These are phyloP conservation scores for Schmidtea mediterranea DNA, from an alignment of 1,140 invertebrate genomes.

Conservation along the genomic window DNA sequence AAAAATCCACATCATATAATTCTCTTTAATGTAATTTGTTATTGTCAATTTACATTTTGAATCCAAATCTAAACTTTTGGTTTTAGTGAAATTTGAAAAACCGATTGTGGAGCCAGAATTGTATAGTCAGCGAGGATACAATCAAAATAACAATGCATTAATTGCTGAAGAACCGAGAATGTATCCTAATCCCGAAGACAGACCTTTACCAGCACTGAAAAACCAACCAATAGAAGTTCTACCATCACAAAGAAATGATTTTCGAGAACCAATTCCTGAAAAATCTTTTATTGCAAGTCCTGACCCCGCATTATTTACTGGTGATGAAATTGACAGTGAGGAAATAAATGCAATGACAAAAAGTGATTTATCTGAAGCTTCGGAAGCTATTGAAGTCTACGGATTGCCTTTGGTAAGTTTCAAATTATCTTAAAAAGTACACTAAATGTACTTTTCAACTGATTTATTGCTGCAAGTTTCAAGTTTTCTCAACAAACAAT, in stretches of 20 bases:
- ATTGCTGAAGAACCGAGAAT: too few relatives aligned
- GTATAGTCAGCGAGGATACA: too few relatives aligned
- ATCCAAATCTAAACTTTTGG: too few relatives aligned
- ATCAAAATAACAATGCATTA: too few relatives aligned
- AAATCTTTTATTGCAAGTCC: background rate
- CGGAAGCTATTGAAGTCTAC: conserved; percentile 59
- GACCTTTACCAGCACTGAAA: conserved; percentile 40
- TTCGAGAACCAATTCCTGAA: background rate
- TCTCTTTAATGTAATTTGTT: too few relatives aligned
- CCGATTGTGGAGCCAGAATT: too few relatives aligned
- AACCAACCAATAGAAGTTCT: background rate
- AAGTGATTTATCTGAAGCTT: conserved; percentile 59
- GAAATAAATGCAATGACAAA: conserved; percentile 31
- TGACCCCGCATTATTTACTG: background rate
- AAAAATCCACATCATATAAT: too few relatives aligned
- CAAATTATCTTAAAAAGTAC: conserved; percentile 11
- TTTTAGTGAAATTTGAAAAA: too few relatives aligned
- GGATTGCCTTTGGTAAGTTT: conserved; percentile 47
- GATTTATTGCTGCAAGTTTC: too few relatives aligned
- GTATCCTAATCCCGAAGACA: conserved; percentile 39
- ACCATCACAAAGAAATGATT: background rate
- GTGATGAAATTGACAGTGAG: conserved; percentile 11
- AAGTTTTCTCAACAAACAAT: too few relatives aligned
- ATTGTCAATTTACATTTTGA: too few relatives aligned
- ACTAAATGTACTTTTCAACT: too few relatives aligned